These are phyloP conservation scores for Tanytarsus gracilentus DNA, from an alignment of 2,888 invertebrate species.

Conservation along the genomic window DNA sequence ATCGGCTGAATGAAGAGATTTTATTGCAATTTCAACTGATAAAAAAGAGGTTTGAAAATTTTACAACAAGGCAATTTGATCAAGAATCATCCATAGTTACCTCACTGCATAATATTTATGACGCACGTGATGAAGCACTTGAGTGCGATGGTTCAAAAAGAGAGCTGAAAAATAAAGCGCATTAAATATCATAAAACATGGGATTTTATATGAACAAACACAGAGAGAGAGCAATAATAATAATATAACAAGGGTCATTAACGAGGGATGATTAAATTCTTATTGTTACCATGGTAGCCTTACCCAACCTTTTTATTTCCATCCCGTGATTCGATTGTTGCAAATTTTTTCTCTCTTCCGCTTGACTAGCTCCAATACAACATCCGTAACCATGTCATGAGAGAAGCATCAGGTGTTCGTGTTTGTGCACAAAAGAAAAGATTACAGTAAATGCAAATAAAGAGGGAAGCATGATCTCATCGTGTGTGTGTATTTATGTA, in stretches of 20 bases:
- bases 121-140: too few relatives aligned
- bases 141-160: not conserved
- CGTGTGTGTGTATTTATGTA: not conserved
- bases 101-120: too few relatives aligned
- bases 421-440: not conserved
- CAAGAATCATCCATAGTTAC: too few relatives aligned
- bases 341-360: too few relatives aligned
- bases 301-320: not conserved
- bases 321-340: not conserved
- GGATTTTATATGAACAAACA: not conserved
- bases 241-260: constrained; percentile 1
- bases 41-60: not conserved
- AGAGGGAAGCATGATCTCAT: not conserved
- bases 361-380: too few relatives aligned
- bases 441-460: not conserved
- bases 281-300: not conserved
- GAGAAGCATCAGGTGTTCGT: constrained; percentile 1
- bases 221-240: too few relatives aligned
- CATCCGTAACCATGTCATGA: too few relatives aligned
- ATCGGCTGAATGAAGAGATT: not conserved
- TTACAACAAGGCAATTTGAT: too few relatives aligned
- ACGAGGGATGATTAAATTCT: not conserved
- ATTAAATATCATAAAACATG: not conserved
- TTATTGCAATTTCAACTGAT: not conserved
- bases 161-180: not conserved